Conservation (phyloP, 2,888 invertebrate species). For the Cataglyphis rosenhaueri region DNA sequence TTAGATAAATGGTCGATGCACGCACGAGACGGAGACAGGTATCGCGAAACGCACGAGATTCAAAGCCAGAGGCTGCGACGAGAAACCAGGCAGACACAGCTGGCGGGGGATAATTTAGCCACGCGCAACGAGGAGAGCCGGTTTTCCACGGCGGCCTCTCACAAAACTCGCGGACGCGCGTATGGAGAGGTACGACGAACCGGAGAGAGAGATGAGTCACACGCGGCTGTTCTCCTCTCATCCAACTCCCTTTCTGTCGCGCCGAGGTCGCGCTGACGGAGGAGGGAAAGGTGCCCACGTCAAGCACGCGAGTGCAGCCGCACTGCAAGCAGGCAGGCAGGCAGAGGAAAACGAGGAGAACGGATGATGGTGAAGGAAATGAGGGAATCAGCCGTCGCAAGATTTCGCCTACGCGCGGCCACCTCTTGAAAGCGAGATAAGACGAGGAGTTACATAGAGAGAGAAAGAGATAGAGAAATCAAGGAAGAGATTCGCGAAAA, state of each 20-base stretch:
- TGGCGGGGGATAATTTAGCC: conserved; percentile 74
- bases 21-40: neutral
- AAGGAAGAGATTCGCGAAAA: conserved; percentile 3
- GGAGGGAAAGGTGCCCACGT: conserved; percentile 46
- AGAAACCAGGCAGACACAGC: neutral
- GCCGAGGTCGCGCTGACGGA: conserved; percentile 51
- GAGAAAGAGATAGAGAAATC: neutral
- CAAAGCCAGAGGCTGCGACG: conserved; percentile 46
- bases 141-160: conserved; percentile 74
- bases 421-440: conserved; percentile 34
- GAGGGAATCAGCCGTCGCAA: conserved; percentile 66
- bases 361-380: conserved; percentile 60
- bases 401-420: conserved; percentile 69
- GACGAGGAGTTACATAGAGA: conserved; percentile 1
- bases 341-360: conserved; percentile 51
- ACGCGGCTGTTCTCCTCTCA: conserved; percentile 63
- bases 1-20: neutral
- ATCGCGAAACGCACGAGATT: conserved; percentile 13
- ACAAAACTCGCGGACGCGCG: conserved; percentile 66
- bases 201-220: conserved; percentile 77
- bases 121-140: conserved; percentile 71
- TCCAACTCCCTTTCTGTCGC: conserved; percentile 63
- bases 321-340: neutral
- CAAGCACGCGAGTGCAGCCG: conserved; percentile 16
- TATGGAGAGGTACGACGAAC: conserved; percentile 70